These are phyloP conservation scores for Sicus ferrugineus DNA, from an alignment of 2,888 invertebrate genomes.

Conservation along the genomic window DNA sequence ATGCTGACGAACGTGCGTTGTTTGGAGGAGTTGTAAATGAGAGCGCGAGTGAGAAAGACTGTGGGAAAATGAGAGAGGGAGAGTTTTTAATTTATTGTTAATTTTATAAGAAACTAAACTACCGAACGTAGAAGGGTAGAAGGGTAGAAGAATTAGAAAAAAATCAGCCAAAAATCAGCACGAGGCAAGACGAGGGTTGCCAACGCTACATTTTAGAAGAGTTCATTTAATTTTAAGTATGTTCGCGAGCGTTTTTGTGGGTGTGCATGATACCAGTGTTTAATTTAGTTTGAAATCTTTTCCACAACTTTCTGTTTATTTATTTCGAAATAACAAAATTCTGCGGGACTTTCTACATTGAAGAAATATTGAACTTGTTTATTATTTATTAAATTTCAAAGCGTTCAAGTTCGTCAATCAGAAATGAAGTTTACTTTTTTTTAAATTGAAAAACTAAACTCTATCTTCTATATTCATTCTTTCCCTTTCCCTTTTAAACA, in stretches of 20 bases:
- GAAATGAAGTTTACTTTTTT: neutral
- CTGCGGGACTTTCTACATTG: too few relatives aligned
- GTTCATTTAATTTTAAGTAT: neutral
- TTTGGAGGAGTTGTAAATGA: constrained; percentile 81
- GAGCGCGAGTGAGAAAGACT: neutral
- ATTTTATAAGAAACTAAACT: constrained; percentile 36
- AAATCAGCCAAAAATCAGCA: neutral
- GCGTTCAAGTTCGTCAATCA: constrained; percentile 16
- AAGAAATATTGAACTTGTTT: neutral
- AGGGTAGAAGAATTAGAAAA: neutral
- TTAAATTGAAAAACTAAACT: too few relatives aligned
- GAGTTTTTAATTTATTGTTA: constrained; percentile 24
- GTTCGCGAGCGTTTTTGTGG: constrained; percentile 17
- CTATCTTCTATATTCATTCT: neutral
- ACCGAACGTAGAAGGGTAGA: too few relatives aligned
- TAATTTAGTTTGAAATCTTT: constrained; percentile 16
- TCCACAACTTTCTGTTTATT: neutral
- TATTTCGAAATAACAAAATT: too few relatives aligned
- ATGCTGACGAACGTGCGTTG: constrained; percentile 91
- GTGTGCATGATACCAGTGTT: constrained; percentile 32
- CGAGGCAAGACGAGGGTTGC: neutral
- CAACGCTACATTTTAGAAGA: neutral
- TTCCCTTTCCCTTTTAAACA: constrained; percentile 18
- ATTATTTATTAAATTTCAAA: constrained; percentile 27
- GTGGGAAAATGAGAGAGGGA: neutral